Evolutionary conservation across 2,113 vertebrate species (phyloP).

Genomic region (Garra rufa): DNA sequence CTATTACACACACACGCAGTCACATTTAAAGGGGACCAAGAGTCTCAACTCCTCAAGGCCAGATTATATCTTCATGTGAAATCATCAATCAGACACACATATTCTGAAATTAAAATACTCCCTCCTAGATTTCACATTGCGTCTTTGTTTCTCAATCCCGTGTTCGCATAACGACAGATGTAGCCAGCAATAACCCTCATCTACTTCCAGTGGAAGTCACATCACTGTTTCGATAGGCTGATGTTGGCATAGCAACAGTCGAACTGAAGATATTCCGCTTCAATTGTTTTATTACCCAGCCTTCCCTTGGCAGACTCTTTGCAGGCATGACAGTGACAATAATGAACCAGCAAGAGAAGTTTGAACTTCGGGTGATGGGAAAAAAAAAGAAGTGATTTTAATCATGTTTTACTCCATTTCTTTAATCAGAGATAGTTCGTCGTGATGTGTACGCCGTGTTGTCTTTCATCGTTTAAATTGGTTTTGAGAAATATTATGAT

Average conservation of each 20-base stretch:
- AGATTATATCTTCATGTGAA: slow-evolving; percentile 8
- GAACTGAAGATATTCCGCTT: slow-evolving; percentile 42
- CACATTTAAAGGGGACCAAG: not conserved
- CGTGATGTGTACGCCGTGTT: not conserved
- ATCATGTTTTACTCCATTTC: slow-evolving; percentile 24
- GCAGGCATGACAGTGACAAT: slow-evolving; percentile 39
- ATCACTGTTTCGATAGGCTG: slow-evolving; percentile 34
- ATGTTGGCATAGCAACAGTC: slow-evolving; percentile 57
- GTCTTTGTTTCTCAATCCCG: not conserved
- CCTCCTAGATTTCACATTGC: slow-evolving; percentile 17
- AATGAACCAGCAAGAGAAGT: slow-evolving; percentile 41
- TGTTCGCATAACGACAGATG: not conserved
- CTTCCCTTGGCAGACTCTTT: slow-evolving; percentile 31
- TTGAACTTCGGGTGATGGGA: slow-evolving; percentile 16
- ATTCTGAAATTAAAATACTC: not conserved
- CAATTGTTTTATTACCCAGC: slow-evolving; percentile 51
- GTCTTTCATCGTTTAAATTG: slow-evolving; percentile 19
- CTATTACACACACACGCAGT: slow-evolving; percentile 3
- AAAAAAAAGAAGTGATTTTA: slow-evolving; percentile 40
- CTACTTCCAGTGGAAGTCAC: slow-evolving; percentile 36
- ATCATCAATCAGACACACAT: not conserved
- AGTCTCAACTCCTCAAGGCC: not conserved
- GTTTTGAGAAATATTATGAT: slow-evolving; percentile 16
- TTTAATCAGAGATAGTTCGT: not conserved
- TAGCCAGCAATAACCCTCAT: slow-evolving; percentile 39